Conservation (phyloP, 2,888 invertebrate species). For the Fragum sueziense region DNA sequence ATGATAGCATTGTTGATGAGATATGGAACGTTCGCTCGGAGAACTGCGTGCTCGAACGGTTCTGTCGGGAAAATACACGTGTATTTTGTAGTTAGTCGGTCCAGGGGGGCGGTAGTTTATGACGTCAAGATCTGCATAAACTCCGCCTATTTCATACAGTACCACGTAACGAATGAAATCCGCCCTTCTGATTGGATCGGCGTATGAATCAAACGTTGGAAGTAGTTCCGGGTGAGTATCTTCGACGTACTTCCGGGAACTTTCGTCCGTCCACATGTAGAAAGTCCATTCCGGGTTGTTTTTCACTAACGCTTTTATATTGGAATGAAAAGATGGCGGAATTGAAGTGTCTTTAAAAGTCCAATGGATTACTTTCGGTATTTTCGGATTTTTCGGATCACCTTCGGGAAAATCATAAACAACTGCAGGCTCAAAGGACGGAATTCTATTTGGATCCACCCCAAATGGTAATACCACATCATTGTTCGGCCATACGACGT, state of each 20-base stretch:
- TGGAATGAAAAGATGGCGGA: constrained; percentile 19
- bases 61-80: constrained; percentile 69
- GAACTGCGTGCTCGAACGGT: constrained; percentile 67
- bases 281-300: constrained; percentile 76
- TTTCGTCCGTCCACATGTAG: constrained; percentile 77
- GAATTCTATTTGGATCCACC: neutral
- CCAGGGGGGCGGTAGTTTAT: constrained; percentile 68
- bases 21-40: constrained; percentile 63
- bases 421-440: constrained; percentile 26
- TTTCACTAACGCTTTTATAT: constrained; percentile 59
- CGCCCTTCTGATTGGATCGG: constrained; percentile 67
- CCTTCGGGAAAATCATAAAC: constrained; percentile 33
- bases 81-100: constrained; percentile 61
- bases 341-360: constrained; percentile 31
- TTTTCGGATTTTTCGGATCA: constrained; percentile 1
- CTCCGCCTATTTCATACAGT: constrained; percentile 74
- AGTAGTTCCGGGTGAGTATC: constrained; percentile 68
- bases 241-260: constrained; percentile 67
- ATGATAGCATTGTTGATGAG: constrained; percentile 73
- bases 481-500: constrained; percentile 7
- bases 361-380: constrained; percentile 55
- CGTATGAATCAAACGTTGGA: constrained; percentile 66
- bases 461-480: neutral
- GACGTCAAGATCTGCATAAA: constrained; percentile 76
- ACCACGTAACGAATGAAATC: constrained; percentile 76